phyloP scores from a whole-genome alignment of 1,140 invertebrate genomes.

The Palaemon carinicauda region DNA sequence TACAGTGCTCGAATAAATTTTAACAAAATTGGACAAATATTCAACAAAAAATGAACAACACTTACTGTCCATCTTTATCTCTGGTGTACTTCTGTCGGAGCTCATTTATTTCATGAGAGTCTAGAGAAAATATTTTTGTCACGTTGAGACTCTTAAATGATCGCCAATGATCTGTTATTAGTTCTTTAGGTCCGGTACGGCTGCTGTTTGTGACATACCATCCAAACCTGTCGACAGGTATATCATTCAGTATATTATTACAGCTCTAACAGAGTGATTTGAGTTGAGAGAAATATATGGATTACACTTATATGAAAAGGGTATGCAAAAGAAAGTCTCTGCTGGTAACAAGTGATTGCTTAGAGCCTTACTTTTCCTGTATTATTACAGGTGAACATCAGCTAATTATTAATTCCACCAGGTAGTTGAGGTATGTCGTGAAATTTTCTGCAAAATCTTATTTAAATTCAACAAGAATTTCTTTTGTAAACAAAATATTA shows the following conservation, averaged over 20 bases:
- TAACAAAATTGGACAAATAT: not conserved
- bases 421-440: too few relatives aligned
- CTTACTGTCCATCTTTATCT: conserved; percentile 38
- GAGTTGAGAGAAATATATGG: too few relatives aligned
- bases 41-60: not conserved
- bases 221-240: conserved; percentile 69
- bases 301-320: too few relatives aligned
- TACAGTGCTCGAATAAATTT: too few relatives aligned
- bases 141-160: conserved; percentile 66
- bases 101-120: conserved; percentile 55
- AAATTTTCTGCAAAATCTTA: too few relatives aligned
- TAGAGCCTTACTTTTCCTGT: too few relatives aligned
- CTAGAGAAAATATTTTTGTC: conserved; percentile 66
- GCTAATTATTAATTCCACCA: too few relatives aligned
- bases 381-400: too few relatives aligned
- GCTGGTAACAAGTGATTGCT: too few relatives aligned
- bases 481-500: too few relatives aligned
- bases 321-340: too few relatives aligned
- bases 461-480: too few relatives aligned
- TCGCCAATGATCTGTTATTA: conserved; percentile 66
- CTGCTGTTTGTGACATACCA: conserved; percentile 73
- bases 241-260: not conserved
- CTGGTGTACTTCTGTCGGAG: conserved; percentile 48
- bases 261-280: not conserved
- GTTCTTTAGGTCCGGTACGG: conserved; percentile 49